phyloP scores from a whole-genome alignment of 2,888 invertebrate genomes.

The Stenodema calcarata region DNA sequence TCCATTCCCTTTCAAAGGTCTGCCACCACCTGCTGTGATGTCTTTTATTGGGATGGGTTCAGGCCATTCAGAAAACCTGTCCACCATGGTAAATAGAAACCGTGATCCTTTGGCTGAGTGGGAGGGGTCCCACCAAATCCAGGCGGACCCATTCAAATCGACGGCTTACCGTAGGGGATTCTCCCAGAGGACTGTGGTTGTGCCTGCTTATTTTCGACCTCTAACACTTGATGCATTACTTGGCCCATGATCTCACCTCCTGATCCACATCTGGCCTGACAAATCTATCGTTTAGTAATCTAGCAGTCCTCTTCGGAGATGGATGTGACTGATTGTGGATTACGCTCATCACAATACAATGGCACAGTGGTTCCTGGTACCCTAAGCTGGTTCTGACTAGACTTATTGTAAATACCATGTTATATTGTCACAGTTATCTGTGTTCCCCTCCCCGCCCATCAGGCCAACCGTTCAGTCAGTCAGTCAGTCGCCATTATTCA shows the following conservation, averaged over 20 bases:
- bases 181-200: not conserved
- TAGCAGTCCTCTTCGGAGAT: too few species aligned
- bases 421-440: too few species aligned
- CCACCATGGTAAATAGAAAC: conserved; percentile 60
- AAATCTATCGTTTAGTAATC: too few species aligned
- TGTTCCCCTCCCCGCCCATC: too few species aligned
- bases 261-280: not conserved
- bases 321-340: too few species aligned
- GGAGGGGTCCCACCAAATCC: conserved; percentile 58
- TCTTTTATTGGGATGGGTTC: conserved; percentile 60
- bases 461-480: too few species aligned
- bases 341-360: too few species aligned
- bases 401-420: too few species aligned
- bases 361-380: too few species aligned
- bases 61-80: conserved; percentile 61
- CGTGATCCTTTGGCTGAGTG: conserved; percentile 50
- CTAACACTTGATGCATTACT: not conserved
- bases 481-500: too few species aligned
- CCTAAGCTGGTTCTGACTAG: too few species aligned
- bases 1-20: conserved; percentile 60
- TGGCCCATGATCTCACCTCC: not conserved
- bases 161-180: conserved; percentile 51
- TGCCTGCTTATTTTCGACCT: not conserved
- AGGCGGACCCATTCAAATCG: conserved; percentile 60
- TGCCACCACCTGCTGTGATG: conserved; percentile 61